Evolutionary conservation across 53 echinoderm and acorn worm species (phyloP), one percentile per base, ranked within the genome.

Genomic region (Pentamera pediparva): DNA sequence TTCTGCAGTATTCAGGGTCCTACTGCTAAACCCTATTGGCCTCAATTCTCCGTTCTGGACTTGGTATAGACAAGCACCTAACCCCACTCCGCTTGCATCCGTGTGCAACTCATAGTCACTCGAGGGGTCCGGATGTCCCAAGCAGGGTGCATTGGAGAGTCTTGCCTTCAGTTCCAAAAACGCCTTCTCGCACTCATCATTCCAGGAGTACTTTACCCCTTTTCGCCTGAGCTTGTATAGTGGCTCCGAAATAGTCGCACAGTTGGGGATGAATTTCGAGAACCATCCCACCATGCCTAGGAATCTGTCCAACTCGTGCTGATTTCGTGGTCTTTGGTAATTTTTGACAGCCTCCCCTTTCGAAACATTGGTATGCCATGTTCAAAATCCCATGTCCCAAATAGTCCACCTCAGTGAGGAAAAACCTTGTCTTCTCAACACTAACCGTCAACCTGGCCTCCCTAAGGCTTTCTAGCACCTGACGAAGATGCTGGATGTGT

Each of bases 281-380:
- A n/a, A 56, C 56, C 56, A 56, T 25, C 56, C 56, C 22, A 56
- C 56, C 56, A 56, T 56, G 24, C 56, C 56, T 25, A 56, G 56
- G 24, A 56, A 56, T 56, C 17, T 56, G 56, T 56, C 2, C 22
- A 56, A 21, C 56, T 56, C 56, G 1, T 25, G 1, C 18, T 25
- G 18, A 56, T 56, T 25, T 21, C 56, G 56, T n/a, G 56, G 22
- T 56, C 19, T 19, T 56, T 15, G 56, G 24, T 56, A 57, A 57
- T 57, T 57, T 57, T 28, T 21, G 26, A 57, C 27, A 28, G 21
- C 57, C 24, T 57, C 56, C 24, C 1, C 56, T 25, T 56, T 56
- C 24, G 56, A n/a, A 56, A n/a, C 56, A 2, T 56, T 0, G 24
- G 56, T 56, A 45, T 45, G 1, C 47, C 47, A 45, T n/a, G 12